Conservation (phyloP, 2,113 vertebrate genomes). For the Corapipo altera region DNA sequence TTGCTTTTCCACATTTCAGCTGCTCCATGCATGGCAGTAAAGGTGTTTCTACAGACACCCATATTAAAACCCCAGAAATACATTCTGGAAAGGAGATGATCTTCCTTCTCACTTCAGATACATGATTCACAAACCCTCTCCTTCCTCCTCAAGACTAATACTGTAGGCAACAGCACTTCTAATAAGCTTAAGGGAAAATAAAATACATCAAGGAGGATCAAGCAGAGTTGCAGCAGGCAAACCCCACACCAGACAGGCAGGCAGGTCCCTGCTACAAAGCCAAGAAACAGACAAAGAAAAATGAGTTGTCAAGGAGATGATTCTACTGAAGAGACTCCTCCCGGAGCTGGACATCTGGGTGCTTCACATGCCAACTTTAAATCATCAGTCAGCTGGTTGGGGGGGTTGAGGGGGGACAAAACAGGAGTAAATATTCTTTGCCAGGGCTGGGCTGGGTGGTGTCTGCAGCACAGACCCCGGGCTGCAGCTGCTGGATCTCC, state of each 20-base stretch:
- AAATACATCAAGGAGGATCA: constrained; percentile 37
- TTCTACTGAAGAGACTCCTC: constrained; percentile 63
- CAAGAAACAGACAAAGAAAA: constrained; percentile 68
- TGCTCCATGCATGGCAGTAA: neutral
- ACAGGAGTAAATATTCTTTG: neutral
- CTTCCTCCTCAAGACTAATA: neutral
- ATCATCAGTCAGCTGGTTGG: constrained; percentile 4
- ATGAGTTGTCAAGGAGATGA: constrained; percentile 62
- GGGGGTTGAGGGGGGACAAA: neutral
- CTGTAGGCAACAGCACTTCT: neutral
- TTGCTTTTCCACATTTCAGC: neutral
- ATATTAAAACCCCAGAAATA: neutral
- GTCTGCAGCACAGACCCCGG: neutral
- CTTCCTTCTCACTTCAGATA: neutral
- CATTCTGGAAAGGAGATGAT: neutral
- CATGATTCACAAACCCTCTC: neutral
- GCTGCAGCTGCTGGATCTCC: neutral
- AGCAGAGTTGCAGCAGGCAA: constrained; percentile 47
- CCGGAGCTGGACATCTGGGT: constrained; percentile 66
- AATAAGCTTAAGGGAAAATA: constrained; percentile 4
- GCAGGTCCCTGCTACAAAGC: constrained; percentile 46
- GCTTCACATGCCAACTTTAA: constrained; percentile 57
- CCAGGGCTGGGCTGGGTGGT: neutral
- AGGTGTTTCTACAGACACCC: neutral
- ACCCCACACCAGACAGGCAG: neutral